Base-by-base conservation (phyloP, 2,113 vertebrate species). In the Eolophus roseicapilla region DNA sequence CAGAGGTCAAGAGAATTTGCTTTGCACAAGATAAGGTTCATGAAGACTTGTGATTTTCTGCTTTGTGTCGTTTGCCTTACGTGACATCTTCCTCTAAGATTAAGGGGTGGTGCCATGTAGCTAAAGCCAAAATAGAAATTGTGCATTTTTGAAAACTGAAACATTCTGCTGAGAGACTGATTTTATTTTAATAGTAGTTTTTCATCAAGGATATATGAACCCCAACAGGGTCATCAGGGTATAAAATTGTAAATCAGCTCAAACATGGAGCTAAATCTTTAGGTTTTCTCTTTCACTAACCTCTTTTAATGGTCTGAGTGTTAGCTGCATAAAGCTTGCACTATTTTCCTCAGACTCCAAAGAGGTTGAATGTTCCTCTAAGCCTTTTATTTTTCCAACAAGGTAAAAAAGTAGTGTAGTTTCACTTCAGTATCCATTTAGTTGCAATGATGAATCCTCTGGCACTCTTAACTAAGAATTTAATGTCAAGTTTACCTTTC, bases 401-500 rank as follows among this genome's bases (percentile, higher is more conserved):
- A 79, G 70, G 53, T 39, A 92, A 86, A 82, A 87, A 85, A 74
- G 19, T 41, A 93, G 27, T 53, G 71, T 88, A 60, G 35, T 84
- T 93, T 76, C 16, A 84, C 31, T 84, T 69, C 35, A 92, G 11
- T 71, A 50, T 82, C 35, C 46, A 39, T 93, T 71, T 84, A 86
- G 57, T 71, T 74, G 87, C 82, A 82, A 68, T 94, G 89, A 97
- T 95, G 94, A 96, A 97, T 96, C 96, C 95, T 95, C 76, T 90
- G 90, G 82, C 90, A 88, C 93, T 97, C 94, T 95, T 97, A 97
- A 96, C 88, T 92, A 90, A 87, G 83, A 20, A 20, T 94, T 97
- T 97, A 98, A 97, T 97, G 80, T 92, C 95, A 96, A 91, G 80
- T 92, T 96, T 97, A 94, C 87, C 90, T 97, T 96, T 94, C 82